Conservation (phyloP, 2,113 vertebrate species). For the Typhlomys cinereus region DNA sequence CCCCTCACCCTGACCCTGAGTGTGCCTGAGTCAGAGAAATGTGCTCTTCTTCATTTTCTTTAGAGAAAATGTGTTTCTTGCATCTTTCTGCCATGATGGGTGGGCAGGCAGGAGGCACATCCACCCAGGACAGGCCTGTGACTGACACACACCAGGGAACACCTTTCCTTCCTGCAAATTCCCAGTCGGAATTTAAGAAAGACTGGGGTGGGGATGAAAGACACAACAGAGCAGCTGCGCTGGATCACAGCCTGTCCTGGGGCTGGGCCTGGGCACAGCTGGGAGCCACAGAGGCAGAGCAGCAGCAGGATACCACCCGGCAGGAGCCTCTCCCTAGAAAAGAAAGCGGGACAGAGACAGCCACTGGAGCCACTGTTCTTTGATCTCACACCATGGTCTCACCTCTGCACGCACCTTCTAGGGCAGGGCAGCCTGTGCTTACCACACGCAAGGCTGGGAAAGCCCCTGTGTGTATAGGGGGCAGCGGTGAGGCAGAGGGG, state of each 20-base stretch:
- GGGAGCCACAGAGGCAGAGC: not conserved
- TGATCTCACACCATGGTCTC: not conserved
- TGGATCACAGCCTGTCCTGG: not conserved
- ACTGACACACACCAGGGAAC: not conserved
- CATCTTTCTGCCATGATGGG: not conserved
- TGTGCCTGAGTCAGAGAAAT: not conserved
- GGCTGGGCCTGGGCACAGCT: not conserved
- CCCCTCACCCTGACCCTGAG: not conserved
- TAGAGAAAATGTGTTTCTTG: not conserved
- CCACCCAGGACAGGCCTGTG: not conserved
- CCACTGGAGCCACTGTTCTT: rapidly evolving
- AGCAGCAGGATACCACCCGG: constrained; percentile 41
- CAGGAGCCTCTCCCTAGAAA: constrained; percentile 54
- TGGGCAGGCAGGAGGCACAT: not conserved
- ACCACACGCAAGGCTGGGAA: not conserved
- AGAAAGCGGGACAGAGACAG: constrained; percentile 4
- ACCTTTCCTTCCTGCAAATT: too few relatives aligned
- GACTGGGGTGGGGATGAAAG: too few relatives aligned
- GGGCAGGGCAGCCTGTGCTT: not conserved
- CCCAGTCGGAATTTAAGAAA: not conserved
- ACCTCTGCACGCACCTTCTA: not conserved
- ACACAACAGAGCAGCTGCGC: not conserved
- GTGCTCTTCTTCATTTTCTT: not conserved
- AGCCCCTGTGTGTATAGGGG: not conserved
- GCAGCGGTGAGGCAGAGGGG: not conserved